A percentile compares a stretch with the other conserved stretches of the same genome.
These are phyloP conservation scores for Tor tambroides DNA, from an alignment of 2,113 vertebrate species.

Conservation along the genomic window DNA sequence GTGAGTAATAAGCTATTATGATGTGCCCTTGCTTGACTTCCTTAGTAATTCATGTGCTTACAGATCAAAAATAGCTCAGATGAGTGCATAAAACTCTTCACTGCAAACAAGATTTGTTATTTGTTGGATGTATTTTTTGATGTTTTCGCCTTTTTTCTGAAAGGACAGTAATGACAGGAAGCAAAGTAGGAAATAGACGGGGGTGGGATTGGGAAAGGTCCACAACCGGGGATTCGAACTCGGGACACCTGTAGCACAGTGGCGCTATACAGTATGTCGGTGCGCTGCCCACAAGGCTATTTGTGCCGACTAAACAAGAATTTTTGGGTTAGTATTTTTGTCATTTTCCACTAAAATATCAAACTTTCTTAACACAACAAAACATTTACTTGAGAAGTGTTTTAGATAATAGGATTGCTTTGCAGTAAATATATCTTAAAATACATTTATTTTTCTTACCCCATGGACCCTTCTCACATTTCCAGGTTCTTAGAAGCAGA, in stretches of 20 bases:
- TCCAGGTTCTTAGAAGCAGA: neutral
- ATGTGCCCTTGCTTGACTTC: neutral
- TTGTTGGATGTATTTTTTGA: too few species aligned
- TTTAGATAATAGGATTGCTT: neutral
- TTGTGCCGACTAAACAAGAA: neutral
- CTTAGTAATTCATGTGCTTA: too few species aligned
- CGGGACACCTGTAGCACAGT: too few species aligned
- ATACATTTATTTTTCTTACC: neutral
- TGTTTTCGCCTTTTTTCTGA: too few species aligned
- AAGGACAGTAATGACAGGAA: too few species aligned
- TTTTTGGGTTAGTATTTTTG: neutral
- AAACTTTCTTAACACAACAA: neutral
- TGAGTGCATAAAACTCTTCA: neutral
- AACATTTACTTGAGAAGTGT: neutral
- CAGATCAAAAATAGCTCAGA: neutral
- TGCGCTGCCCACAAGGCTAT: too few species aligned
- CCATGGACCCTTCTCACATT: neutral
- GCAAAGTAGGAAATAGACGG: too few species aligned
- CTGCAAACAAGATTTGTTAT: neutral
- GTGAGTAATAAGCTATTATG: constrained; percentile 2
- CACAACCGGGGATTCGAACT: too few species aligned
- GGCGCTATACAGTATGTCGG: too few species aligned
- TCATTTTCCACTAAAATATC: neutral
- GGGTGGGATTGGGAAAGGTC: too few species aligned
- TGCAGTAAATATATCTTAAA: neutral